Base-by-base conservation (phyloP, 2,113 vertebrate species). In the Holacanthus passer region DNA sequence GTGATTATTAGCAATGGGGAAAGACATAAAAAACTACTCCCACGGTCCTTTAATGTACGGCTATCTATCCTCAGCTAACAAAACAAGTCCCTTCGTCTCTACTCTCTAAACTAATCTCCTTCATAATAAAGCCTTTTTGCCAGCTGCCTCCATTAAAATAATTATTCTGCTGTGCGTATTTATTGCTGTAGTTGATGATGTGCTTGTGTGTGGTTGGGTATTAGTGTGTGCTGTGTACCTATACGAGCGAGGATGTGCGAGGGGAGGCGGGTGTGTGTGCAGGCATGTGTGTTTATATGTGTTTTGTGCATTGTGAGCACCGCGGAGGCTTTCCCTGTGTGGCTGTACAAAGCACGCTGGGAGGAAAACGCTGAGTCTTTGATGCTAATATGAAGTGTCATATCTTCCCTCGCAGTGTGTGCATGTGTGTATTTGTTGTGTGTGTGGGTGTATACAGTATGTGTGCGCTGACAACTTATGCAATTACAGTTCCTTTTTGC, bases 311-410 rank as follows among this genome's bases (percentile, higher is more conserved):
- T 84, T 80, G 17, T 68, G 79, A 73, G 73, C 69, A 72, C 11
- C 17, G 12, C 31, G 9, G 67, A 88, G 85, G 80, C 73, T 91
- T 89, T 81, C 73, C 79, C 86, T 87, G 63, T 87, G 75, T 86
- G 52, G 63, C 52, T 74, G 60, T 50, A 65, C 79, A 86, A 88
- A 82, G 82, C 73, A 74, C 12, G 29, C 73, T 64, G 65, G 78
- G 76, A 81, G 56, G 77, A 64, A 91, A 90, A 55, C 19, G 75
- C 82, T 84, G 83, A 90, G 78, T 86, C 81, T 91, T 90, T 92
- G 92, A 93, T 82, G 88, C 77, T 91, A 88, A 94, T 87, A 73
- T 84, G 82, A 91, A 88, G 83, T 85, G 92, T 82, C 90, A 86
- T 75, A 74, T 88, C 82, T 82, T 91, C 81, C 82, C 63, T 85